A percentile compares a stretch with the other conserved stretches of the same genome.
These are phyloP conservation scores for Marasmarcha lunaedactyla DNA, from an alignment of 2,888 invertebrate genomes.

Conservation along the genomic window DNA sequence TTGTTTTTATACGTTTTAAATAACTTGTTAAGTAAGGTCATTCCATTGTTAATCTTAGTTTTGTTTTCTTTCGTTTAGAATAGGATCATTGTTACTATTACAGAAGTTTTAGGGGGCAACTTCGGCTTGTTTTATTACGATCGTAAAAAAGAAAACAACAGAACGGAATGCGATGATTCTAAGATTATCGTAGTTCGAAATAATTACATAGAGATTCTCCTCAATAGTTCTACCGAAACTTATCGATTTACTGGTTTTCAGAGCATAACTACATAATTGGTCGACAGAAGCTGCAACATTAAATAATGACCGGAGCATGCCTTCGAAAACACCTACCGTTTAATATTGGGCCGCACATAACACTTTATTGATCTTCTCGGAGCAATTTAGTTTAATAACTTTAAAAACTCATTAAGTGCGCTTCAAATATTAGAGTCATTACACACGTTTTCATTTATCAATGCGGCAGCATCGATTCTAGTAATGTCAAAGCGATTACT, in stretches of 20 bases:
- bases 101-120: no score
- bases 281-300: no score
- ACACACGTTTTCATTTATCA: conserved; percentile 2
- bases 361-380: not conserved
- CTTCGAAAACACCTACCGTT: not conserved
- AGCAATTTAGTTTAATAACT: conserved; percentile 56
- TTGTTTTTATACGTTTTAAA: conserved; percentile 40
- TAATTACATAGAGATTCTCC: no score
- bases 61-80: not conserved
- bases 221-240: no score
- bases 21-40: conserved; percentile 18
- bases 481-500: not conserved
- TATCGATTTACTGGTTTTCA: no score
- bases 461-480: not conserved
- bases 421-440: conserved; percentile 25
- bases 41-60: conserved; percentile 16
- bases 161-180: no score
- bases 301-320: no score
- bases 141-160: no score
- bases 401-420: conserved; percentile 48
- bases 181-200: no score
- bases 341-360: not conserved
- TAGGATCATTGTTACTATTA: not conserved
- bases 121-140: no score
- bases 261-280: no score